These are phyloP conservation scores for Myathropa florea DNA, from an alignment of 2,888 invertebrate species.

Conservation along the genomic window DNA sequence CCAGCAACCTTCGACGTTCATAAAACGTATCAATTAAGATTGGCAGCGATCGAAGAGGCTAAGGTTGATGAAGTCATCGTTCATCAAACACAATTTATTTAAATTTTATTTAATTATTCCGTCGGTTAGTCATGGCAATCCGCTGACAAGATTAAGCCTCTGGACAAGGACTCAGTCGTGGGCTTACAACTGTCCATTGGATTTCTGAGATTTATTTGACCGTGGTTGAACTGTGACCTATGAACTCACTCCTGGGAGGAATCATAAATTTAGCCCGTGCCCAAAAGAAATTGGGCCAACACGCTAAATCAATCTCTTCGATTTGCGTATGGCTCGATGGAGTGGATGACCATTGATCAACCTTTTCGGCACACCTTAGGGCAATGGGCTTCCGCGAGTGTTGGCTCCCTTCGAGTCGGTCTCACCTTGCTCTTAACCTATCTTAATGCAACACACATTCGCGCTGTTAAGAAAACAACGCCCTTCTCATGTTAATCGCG, in stretches of 20 bases:
- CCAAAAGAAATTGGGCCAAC: not conserved
- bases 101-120: not conserved
- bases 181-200: too few relatives aligned
- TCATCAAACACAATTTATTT: not conserved
- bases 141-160: not conserved
- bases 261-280: not conserved
- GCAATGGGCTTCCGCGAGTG: not conserved
- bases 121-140: not conserved
- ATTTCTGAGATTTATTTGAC: too few relatives aligned
- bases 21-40: not conserved
- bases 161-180: too few relatives aligned
- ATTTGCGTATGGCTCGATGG: not conserved
- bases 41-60: not conserved
- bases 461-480: conserved; percentile 26
- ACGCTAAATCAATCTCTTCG: not conserved
- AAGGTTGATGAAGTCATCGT: not conserved
- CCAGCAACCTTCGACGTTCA: not conserved
- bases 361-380: conserved; percentile 34
- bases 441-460: conserved; percentile 50
- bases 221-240: too few relatives aligned
- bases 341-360: conserved; percentile 8
- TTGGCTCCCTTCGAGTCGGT: not conserved
- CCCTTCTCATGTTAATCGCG: conserved; percentile 16
- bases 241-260: too few relatives aligned
- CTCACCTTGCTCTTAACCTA: conserved; percentile 38